phyloP scores from a whole-genome alignment of 2,113 vertebrate species.

The Castor canadensis region DNA sequence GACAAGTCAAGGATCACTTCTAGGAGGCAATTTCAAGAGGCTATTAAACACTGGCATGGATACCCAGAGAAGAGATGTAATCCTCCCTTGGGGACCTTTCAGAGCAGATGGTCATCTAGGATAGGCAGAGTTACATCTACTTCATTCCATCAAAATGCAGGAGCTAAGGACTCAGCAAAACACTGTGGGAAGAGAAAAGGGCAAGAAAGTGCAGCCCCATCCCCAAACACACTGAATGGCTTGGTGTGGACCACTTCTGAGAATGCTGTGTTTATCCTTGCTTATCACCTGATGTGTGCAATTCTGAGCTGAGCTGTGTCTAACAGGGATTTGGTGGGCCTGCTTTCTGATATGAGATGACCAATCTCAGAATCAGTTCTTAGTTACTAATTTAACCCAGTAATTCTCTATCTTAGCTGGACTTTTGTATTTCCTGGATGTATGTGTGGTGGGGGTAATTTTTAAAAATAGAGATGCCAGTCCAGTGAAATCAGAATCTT shows the following conservation, averaged over 20 bases:
- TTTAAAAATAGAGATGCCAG: not conserved
- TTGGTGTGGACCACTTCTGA: not conserved
- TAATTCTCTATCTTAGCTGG: not conserved
- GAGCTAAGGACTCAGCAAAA: not conserved
- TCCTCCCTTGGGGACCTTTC: not conserved
- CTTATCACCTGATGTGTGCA: fast-evolving
- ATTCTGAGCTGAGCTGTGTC: not conserved
- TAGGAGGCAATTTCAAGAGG: conserved; percentile 59
- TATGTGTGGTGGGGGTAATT: not conserved
- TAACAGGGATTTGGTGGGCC: not conserved
- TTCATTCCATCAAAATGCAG: not conserved
- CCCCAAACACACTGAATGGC: not conserved
- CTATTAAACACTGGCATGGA: conserved; percentile 55
- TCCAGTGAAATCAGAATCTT: conserved; percentile 10
- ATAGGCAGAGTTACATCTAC: conserved; percentile 38
- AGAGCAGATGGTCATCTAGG: conserved; percentile 1
- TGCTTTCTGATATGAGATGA: not conserved
- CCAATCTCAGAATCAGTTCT: not conserved
- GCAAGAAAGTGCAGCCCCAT: not conserved
- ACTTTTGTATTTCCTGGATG: not conserved
- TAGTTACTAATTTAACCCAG: not conserved
- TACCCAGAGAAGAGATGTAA: conserved; percentile 30
- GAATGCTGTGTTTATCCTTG: not conserved
- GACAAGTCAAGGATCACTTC: conserved; percentile 36
- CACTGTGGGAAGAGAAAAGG: not conserved